These are phyloP conservation scores for Tapirus terrestris DNA, from an alignment of 2,113 vertebrate species.

Conservation along the genomic window DNA sequence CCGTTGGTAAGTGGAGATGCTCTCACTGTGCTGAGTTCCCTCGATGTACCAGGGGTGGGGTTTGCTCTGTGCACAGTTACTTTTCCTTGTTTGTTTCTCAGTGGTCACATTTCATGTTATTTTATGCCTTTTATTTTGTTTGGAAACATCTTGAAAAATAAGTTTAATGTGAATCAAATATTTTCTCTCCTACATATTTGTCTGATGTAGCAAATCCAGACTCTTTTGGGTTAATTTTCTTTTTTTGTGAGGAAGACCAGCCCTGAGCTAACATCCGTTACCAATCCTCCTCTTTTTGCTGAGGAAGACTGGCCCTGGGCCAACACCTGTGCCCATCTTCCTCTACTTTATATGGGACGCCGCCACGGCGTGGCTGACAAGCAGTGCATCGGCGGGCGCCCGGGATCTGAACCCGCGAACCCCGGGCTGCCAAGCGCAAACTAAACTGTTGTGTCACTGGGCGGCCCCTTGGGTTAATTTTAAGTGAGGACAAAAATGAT, in stretches of 20 bases:
- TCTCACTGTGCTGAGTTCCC: fast-evolving
- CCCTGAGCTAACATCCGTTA: no score
- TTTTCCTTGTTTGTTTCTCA: neutral
- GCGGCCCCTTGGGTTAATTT: neutral
- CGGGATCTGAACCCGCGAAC: no score
- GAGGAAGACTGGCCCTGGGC: no score
- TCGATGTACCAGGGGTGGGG: neutral
- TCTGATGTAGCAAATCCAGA: neutral
- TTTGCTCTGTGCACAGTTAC: fast-evolving
- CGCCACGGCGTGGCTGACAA: no score
- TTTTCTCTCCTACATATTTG: neutral
- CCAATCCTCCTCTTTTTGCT: no score
- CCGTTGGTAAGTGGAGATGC: neutral
- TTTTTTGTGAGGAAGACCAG: no score
- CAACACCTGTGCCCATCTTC: no score
- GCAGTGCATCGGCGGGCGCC: no score
- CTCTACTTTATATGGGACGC: no score
- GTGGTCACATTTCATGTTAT: neutral
- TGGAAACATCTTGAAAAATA: conserved; percentile 38
- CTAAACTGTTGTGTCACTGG: no score
- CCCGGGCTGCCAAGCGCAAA: no score
- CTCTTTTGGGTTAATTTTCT: neutral
- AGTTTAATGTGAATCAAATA: neutral
- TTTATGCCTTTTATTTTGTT: neutral
- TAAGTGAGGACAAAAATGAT: conserved; percentile 1